Evolutionary conservation across 1,140 invertebrate genomes (phyloP).

Genomic region (Saccostrea echinata): DNA sequence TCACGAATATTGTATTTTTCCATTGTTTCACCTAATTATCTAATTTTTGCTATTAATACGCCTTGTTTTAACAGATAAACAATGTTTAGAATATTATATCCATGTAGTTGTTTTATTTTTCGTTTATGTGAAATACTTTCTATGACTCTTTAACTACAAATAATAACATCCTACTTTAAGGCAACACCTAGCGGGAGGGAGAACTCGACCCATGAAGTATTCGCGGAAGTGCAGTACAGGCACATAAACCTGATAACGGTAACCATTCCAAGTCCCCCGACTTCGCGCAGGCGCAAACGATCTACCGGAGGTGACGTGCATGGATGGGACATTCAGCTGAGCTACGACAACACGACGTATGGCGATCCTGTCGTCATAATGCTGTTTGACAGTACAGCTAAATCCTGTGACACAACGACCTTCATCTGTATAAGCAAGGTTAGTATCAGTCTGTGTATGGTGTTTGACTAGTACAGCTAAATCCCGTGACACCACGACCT

Average conservation of each 20-base stretch:
- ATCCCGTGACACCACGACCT: no score
- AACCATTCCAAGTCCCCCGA: not conserved
- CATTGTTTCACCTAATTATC: no score
- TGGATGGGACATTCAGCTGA: not conserved
- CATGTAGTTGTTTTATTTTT: no score
- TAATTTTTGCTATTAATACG: no score
- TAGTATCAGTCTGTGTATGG: no score
- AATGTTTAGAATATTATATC: no score
- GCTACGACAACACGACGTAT: not conserved
- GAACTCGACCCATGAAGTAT: not conserved
- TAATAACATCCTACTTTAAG: not conserved
- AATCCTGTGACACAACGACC: not conserved
- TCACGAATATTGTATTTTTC: no score
- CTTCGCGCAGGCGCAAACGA: not conserved
- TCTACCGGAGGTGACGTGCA: not conserved
- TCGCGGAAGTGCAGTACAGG: not conserved
- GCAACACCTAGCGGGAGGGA: not conserved
- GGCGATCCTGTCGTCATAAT: not conserved
- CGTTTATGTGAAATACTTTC: no score
- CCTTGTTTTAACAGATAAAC: no score
- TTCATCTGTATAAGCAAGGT: not conserved
- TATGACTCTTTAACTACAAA: no score
- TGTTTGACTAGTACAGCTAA: no score
- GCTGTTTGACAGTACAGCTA: not conserved
- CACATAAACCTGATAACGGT: not conserved